Base-by-base conservation (phyloP, 2,888 invertebrate genomes). In the Melinaea menophilus region DNA sequence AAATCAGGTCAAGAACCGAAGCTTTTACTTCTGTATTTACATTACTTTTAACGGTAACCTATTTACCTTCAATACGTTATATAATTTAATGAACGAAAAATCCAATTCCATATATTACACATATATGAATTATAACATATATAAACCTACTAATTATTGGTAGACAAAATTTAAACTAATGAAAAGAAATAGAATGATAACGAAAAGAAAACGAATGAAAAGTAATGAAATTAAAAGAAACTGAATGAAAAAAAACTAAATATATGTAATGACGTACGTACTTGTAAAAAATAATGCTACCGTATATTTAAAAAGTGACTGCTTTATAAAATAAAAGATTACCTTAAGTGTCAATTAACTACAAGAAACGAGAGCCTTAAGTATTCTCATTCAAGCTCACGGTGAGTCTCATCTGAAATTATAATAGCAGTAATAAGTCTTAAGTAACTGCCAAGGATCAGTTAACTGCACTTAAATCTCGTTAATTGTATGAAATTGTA, bases 391-490 rank as follows among this genome's bases (percentile, higher is more conserved):
- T 51, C 31, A 7, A 51, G 51, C 51, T n/a, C 51, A 51, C 51
- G 48, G 58, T 57, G 56, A 48, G 55, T 59, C 35, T 56, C 59
- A 48, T 61, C 59, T 59, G 58, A 67, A 67, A 68, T 66, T 65
- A 66, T 66, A 63, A 68, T 54, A 59, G 55, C 59, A 58, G 45
- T 51, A 41, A 59, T 66, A 64, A 66, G 56, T 66, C 62, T 62
- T 56, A 59, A 56, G 64, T 56, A 61, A 61, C 66, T 56, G 57
- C 51, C 51, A 51, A 51, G 51, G 51, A 58, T 57, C 47, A 61
- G 59, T 64, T 61, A 66, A 66, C 61, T 54, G 47, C 61, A 55
- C 48, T 64, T 58, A 61, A 64, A 64, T 64, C 51, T 51, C 51
- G 51, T 31, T 51, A 51, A 51, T 51, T 51, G 55, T 55, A 61